Evolutionary conservation across 2,888 invertebrate species (phyloP), one percentile per base, ranked within the genome.

Genomic region (Phania funesta): DNA sequence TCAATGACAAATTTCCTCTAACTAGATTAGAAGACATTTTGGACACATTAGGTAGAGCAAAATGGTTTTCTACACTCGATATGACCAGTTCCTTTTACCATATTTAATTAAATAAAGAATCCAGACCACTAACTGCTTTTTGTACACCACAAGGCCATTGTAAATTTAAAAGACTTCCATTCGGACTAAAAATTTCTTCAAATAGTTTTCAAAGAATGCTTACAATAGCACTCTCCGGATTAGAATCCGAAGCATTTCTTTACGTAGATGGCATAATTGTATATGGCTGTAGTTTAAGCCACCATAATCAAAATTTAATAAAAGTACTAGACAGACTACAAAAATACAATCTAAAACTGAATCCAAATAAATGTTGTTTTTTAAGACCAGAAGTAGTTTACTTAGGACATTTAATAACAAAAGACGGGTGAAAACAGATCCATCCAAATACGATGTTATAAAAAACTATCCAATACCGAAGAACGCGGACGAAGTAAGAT

Each of bases 151-250:
- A 24, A 8, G 58, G 24, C 7, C 22, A 24, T 38, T 58, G 13
- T 41, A 38, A 58, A n/a, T 41, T 58, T 38, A 58, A 58, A 41
- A 35, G 58, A 58, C n/a, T 22, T 2, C 35, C 58, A 20, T 58
- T 38, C 22, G 58, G 58, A 29, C 9, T 29, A 9, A 52, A 52
- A 16, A 8, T 52, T 26, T 52, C 52, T 29, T 52, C 52, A 7
- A 52, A 52, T 16, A 52, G 52, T 29, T 52, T 52, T 29, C 52
- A 52, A 8, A 52, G 52, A 29, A 29, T 29, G 29, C 29, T 29
- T 29, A 29, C 29, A 29, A 3, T 29, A 29, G 29, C 29, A 29
- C n/a, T n/a, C n/a, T n/a, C n/a, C n/a, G n/a, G n/a, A n/a, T n/a
- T n/a, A n/a, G n/a, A 52, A 52, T 29, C 20, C 52, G 52, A 52